Percentiles rank a stretch among this genome's conserved stretches.
These are phyloP conservation scores for Tetragnatha montana DNA, from an alignment of 2,888 invertebrate genomes.

Conservation along the genomic window DNA sequence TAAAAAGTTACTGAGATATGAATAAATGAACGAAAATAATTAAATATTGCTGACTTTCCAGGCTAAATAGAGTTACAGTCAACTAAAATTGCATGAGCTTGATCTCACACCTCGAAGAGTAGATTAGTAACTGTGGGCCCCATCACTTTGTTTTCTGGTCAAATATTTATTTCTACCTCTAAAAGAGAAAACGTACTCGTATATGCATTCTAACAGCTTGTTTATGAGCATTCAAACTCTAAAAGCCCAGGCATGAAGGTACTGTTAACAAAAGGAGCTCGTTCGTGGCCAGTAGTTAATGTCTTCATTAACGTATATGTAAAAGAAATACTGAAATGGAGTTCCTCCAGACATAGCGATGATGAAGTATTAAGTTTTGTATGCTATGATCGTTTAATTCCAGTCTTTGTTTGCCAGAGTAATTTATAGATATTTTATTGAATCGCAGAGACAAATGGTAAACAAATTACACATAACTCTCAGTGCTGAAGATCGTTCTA, in stretches of 20 bases:
- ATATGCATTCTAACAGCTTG: neutral
- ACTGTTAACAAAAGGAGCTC: neutral
- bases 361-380: neutral
- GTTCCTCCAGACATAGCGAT: neutral
- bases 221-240: neutral
- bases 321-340: neutral
- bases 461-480: neutral
- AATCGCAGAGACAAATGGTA: neutral
- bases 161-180: too few relatives aligned
- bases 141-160: too few relatives aligned
- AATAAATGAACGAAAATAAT: too few relatives aligned
- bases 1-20: too few relatives aligned
- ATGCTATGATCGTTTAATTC: neutral
- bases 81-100: too few relatives aligned
- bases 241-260: neutral
- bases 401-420: neutral
- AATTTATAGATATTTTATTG: neutral
- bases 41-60: too few relatives aligned
- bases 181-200: neutral
- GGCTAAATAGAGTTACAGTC: too few relatives aligned
- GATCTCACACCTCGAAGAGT: too few relatives aligned
- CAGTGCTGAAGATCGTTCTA: neutral
- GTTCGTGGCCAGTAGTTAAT: neutral
- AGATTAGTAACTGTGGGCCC: too few relatives aligned
- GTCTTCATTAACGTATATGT: neutral